A percentile compares a stretch with the other conserved stretches of the same genome.
Evolutionary conservation across 1,140 invertebrate genomes (phyloP).

Genomic region (Zaprionus davidi): DNA sequence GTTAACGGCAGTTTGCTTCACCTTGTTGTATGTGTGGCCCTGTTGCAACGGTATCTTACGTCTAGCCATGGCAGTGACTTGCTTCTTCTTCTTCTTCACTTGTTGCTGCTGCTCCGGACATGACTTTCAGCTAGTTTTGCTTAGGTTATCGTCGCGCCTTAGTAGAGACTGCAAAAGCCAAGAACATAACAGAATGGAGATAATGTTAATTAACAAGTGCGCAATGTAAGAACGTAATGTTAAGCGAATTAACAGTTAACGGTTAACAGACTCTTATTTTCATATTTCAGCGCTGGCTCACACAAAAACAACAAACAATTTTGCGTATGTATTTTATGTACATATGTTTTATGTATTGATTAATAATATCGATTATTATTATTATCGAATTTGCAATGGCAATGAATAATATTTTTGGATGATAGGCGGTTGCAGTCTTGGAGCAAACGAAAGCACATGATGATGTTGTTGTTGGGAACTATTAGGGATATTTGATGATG

Average conservation of each 20-base stretch:
- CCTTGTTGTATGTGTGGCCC: constrained; percentile 29
- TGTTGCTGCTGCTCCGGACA: constrained; percentile 44
- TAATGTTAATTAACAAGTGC: constrained; percentile 22
- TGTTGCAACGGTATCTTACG: constrained; percentile 12
- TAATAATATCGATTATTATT: constrained; percentile 18
- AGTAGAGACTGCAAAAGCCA: constrained; percentile 74
- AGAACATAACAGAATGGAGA: background rate
- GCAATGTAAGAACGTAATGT: background rate
- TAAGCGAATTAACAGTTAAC: constrained; percentile 10
- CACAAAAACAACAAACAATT: constrained; percentile 66
- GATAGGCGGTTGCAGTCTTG: constrained; percentile 39
- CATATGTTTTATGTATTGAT: background rate
- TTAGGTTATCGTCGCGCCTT: constrained; percentile 84
- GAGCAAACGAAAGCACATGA: constrained; percentile 41
- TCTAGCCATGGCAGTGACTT: constrained; percentile 27
- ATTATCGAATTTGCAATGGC: constrained; percentile 5
- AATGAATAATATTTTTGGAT: constrained; percentile 23
- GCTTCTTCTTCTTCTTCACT: constrained; percentile 28
- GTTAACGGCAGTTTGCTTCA: constrained; percentile 34
- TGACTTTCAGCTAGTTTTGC: constrained; percentile 84
- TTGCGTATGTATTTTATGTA: constrained; percentile 31
- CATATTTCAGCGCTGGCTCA: constrained; percentile 60
- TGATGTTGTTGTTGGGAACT: background rate
- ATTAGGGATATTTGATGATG: background rate
- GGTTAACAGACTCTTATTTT: constrained; percentile 16